Base-by-base conservation (phyloP, 2,113 vertebrate species). In the Ageneiosus marmoratus region DNA sequence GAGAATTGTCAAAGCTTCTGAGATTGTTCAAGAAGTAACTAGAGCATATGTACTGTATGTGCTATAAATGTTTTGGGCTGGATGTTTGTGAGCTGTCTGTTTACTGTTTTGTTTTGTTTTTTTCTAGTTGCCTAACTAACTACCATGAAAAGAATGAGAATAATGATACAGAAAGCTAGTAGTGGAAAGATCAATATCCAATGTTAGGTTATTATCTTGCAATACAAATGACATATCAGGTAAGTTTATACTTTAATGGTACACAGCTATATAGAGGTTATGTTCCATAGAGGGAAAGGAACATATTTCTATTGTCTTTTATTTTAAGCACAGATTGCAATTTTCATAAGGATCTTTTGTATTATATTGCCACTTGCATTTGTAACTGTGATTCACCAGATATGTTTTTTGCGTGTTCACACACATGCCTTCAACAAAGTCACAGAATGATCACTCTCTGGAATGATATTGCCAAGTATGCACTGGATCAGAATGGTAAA, bases 111-210 rank as follows among this genome's bases (percentile, higher is more conserved):
- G 20, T 56, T 24, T 1, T 20, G 4, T 34, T n/a, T 27, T 60
- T 60, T n/a, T 29, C 1, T 7, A 37, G 16, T 72, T 46, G 41
- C 34, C 41, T 9, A 73, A 48, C 3, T 48, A 74, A 7, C n/a
- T 74, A 74, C 50, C 50, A n/a, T 74, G 13, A 51, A 51, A 74
- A 50, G 69, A 41, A 27, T 72, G 4, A 72, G n/a, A 46, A n/a
- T n/a, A 72, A 15, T 46, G 44, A 69, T 41, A 44, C 41, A 44
- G 7, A 70, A 70, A 70, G 18, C 8, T 44, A 41, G 3, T 44
- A 69, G 6, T 69, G 9, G 34, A 10, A 41, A 37, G 20, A 3
- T 20, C 22, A 20, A 41, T 69, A 37, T 37, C 37, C 18, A 44
- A 44, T 10, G 0, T 24, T 44, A 24, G n/a, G 37, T 37, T 32